These are phyloP conservation scores for Myripristis jacobus DNA, from an alignment of 2,797 vertebrate species.

Conservation along the genomic window DNA sequence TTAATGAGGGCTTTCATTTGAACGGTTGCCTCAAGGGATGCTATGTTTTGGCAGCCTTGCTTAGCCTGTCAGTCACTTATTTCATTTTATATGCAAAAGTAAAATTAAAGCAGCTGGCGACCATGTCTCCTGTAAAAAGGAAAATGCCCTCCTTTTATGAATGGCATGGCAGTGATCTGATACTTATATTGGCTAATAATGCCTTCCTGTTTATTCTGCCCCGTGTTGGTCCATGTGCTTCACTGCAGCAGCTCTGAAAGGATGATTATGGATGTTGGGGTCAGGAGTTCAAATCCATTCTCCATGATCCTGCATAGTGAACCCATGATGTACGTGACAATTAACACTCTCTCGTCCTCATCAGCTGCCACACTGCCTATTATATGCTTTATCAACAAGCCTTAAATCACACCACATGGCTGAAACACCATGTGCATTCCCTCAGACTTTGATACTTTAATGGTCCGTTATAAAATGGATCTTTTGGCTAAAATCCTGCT, in stretches of 20 bases:
- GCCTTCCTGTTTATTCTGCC: slow-evolving; percentile 23
- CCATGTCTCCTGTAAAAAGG: background rate
- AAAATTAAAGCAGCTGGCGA: background rate
- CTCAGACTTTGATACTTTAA: slow-evolving; percentile 4
- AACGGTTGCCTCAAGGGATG: background rate
- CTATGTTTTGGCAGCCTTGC: background rate
- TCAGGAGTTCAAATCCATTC: slow-evolving; percentile 44
- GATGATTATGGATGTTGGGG: slow-evolving; percentile 23
- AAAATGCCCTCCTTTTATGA: background rate
- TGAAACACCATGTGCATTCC: background rate
- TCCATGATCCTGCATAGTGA: slow-evolving; percentile 4
- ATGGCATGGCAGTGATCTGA: slow-evolving; percentile 15
- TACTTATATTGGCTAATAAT: slow-evolving; percentile 1
- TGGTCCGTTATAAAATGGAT: background rate
- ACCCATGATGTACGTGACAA: slow-evolving; percentile 18
- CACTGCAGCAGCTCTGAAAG: slow-evolving; percentile 46
- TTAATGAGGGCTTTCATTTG: background rate
- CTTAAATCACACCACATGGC: background rate
- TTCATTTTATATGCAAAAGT: background rate
- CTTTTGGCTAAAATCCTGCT: background rate
- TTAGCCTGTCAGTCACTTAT: background rate
- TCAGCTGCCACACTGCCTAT: background rate
- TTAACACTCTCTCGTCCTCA: background rate
- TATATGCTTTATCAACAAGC: slow-evolving; percentile 2
- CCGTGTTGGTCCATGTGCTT: slow-evolving; percentile 1